A percentile compares a stretch with the other conserved stretches of the same genome.
Conservation (phyloP, 1,140 invertebrate species). For the Diabrotica undecimpunctata region DNA sequence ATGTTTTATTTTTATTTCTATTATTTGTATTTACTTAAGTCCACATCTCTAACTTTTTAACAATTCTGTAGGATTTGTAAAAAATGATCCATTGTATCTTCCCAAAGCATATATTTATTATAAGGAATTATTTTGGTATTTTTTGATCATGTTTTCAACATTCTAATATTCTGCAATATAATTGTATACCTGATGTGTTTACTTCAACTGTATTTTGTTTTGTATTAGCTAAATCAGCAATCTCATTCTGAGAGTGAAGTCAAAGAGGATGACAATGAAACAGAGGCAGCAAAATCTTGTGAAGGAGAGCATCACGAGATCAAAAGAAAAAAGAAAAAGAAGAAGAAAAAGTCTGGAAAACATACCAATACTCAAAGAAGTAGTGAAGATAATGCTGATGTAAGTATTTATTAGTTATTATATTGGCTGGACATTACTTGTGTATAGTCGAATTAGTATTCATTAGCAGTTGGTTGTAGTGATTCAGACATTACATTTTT, state of each 20-base stretch:
- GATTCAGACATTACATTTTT: too few species aligned
- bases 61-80: too few species aligned
- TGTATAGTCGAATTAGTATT: too few species aligned
- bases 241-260: constrained; percentile 65
- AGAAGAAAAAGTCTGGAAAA: constrained; percentile 57
- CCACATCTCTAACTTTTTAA: too few species aligned
- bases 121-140: neutral
- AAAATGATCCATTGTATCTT: too few species aligned
- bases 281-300: constrained; percentile 54
- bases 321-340: constrained; percentile 62
- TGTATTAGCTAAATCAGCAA: constrained; percentile 55
- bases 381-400: constrained; percentile 60
- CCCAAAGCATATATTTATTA: too few species aligned
- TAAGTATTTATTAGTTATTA: constrained; percentile 32
- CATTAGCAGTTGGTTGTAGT: too few species aligned
- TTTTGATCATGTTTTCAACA: neutral
- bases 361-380: constrained; percentile 52
- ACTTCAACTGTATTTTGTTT: constrained; percentile 5
- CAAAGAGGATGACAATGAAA: constrained; percentile 68
- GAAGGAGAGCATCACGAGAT: constrained; percentile 46
- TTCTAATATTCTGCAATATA: constrained; percentile 10
- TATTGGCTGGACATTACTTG: too few species aligned
- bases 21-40: too few species aligned
- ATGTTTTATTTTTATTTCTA: too few species aligned
- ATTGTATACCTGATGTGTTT: neutral